Conservation (phyloP, 2,888 invertebrate genomes). For the Campoplex nolae region DNA sequence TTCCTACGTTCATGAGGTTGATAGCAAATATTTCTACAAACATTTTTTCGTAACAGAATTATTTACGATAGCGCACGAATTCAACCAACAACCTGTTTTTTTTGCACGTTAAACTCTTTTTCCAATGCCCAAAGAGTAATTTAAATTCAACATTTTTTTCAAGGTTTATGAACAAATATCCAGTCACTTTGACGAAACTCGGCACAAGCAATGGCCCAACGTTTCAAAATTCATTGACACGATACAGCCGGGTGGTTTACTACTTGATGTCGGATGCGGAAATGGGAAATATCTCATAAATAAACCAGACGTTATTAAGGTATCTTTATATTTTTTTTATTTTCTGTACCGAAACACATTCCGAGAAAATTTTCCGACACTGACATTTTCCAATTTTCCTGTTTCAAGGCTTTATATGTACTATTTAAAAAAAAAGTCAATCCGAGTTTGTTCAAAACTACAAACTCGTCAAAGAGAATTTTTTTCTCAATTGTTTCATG, state of each 20-base stretch:
- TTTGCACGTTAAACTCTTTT: too few relatives aligned
- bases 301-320: constrained; percentile 76
- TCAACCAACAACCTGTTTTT: too few relatives aligned
- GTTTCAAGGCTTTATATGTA: neutral
- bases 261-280: constrained; percentile 98
- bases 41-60: neutral
- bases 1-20: constrained; percentile 91
- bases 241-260: constrained; percentile 88
- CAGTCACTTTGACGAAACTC: constrained; percentile 96
- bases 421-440: too few relatives aligned
- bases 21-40: neutral
- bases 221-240: constrained; percentile 92
- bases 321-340: constrained; percentile 55
- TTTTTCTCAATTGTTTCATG: too few relatives aligned
- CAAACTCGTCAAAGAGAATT: too few relatives aligned
- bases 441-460: too few relatives aligned
- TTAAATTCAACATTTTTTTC: neutral
- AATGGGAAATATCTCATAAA: constrained; percentile 96
- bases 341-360: neutral
- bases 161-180: constrained; percentile 98
- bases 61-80: neutral
- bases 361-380: neutral
- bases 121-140: too few relatives aligned
- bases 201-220: constrained; percentile 97
- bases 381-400: neutral